Percentiles rank a stretch among this genome's conserved stretches.
These are phyloP conservation scores for Clamator glandarius DNA, from an alignment of 2,797 vertebrate genomes.

Conservation along the genomic window DNA sequence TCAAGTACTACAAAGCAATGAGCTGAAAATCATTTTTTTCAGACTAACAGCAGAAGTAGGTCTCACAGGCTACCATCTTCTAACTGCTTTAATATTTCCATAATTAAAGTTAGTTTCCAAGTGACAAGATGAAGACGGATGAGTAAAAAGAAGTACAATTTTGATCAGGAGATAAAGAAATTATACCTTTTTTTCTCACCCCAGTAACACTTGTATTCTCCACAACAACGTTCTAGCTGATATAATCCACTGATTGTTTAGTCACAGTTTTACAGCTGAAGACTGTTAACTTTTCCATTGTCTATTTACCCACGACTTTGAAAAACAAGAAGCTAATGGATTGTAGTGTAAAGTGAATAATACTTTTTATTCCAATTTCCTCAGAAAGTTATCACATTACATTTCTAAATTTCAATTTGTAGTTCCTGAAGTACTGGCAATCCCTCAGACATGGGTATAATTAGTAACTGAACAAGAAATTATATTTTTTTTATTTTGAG, in stretches of 20 bases:
- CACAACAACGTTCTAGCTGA: not conserved
- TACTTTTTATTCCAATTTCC: not conserved
- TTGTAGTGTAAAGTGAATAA: not conserved
- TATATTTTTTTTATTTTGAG: not conserved
- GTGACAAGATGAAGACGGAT: not conserved
- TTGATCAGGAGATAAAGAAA: not conserved
- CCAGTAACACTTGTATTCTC: not conserved
- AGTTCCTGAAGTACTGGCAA: not conserved
- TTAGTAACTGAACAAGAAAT: not conserved
- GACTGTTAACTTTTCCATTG: not conserved
- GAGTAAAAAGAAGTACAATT: not conserved
- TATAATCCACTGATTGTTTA: not conserved
- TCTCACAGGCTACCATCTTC: not conserved
- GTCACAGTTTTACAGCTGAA: not conserved
- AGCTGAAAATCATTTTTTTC: not conserved
- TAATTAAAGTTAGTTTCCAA: not conserved
- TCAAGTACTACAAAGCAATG: not conserved
- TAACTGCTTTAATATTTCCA: not conserved
- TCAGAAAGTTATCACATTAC: not conserved
- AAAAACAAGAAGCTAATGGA: not conserved
- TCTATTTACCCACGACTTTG: not conserved
- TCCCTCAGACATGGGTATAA: not conserved
- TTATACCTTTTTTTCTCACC: not conserved
- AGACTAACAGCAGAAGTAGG: not conserved
- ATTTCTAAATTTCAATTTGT: constrained; percentile 1